Evolutionary conservation across 2,113 vertebrate genomes (phyloP).

Genomic region (Pseudolaguvia tuberculata): DNA sequence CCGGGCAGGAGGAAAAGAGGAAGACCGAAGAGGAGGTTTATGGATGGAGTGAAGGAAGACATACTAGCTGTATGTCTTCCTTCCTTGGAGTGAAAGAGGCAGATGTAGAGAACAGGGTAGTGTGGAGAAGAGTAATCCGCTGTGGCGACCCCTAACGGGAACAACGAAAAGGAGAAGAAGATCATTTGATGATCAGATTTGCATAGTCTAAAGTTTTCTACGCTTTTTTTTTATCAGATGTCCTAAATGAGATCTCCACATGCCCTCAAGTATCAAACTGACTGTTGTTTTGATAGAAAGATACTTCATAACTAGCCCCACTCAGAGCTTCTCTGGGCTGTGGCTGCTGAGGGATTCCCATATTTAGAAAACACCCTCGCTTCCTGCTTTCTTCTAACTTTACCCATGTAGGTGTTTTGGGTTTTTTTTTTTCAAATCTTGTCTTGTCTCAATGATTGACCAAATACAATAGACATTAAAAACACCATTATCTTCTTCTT

Average conservation of each 20-base stretch:
- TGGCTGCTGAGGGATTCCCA: constrained; percentile 37
- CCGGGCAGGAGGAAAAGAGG: no score
- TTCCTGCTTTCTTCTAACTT: constrained; percentile 17
- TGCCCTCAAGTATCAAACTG: not conserved
- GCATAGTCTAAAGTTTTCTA: not conserved
- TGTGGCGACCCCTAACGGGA: no score
- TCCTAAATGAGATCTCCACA: constrained; percentile 13
- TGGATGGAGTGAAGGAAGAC: no score
- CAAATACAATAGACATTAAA: not conserved
- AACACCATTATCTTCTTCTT: not conserved
- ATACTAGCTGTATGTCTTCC: no score
- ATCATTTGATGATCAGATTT: not conserved
- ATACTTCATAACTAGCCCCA: not conserved
- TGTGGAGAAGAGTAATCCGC: no score
- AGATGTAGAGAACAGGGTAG: no score
- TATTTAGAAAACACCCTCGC: constrained; percentile 11
- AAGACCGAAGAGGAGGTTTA: no score
- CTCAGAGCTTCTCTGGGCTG: constrained; percentile 12
- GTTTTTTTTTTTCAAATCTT: not conserved
- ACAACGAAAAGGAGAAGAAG: no score
- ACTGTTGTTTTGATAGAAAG: constrained; percentile 31
- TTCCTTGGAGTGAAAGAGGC: no score
- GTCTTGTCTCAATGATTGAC: not conserved
- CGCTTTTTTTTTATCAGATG: no score
- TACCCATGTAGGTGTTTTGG: not conserved